A percentile compares a stretch with the other conserved stretches of the same genome.
These are phyloP conservation scores for Sogatella furcifera DNA, from an alignment of 1,140 invertebrate genomes.

Conservation along the genomic window DNA sequence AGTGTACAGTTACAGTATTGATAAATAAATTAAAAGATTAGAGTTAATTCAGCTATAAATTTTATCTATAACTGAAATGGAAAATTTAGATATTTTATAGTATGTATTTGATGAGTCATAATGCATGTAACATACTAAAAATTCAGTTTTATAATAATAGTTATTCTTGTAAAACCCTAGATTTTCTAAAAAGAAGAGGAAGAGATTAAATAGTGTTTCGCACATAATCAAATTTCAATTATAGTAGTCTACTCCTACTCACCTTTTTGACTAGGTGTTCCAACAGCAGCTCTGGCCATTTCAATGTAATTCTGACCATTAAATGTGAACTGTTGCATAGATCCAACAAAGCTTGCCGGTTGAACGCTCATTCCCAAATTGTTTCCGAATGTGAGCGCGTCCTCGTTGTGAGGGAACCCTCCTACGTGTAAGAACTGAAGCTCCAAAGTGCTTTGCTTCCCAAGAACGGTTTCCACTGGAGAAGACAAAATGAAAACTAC, in stretches of 20 bases:
- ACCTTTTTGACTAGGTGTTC: conserved; percentile 10
- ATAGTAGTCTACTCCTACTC: not conserved
- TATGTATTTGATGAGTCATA: no score
- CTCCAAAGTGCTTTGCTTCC: conserved; percentile 63
- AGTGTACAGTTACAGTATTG: no score
- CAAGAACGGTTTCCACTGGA: conserved; percentile 64
- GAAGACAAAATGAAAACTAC: conserved; percentile 4
- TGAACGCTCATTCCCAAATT: conserved; percentile 34
- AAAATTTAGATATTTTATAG: no score
- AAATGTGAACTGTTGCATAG: conserved; percentile 86
- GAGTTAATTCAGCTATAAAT: no score
- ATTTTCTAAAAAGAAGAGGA: no score
- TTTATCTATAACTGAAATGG: no score
- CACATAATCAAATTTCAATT: no score
- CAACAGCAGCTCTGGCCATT: conserved; percentile 46
- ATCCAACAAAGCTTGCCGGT: conserved; percentile 75
- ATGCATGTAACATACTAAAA: no score
- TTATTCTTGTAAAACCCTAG: no score
- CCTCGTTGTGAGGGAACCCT: conserved; percentile 59
- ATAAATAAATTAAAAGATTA: no score
- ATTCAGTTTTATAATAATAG: no score
- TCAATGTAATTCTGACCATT: conserved; percentile 74
- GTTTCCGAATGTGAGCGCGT: conserved; percentile 36
- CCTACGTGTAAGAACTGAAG: conserved; percentile 67
- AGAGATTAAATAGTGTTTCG: no score